These are phyloP conservation scores for Drosophila bifasciata DNA, from an alignment of 1,140 invertebrate species.

Conservation along the genomic window DNA sequence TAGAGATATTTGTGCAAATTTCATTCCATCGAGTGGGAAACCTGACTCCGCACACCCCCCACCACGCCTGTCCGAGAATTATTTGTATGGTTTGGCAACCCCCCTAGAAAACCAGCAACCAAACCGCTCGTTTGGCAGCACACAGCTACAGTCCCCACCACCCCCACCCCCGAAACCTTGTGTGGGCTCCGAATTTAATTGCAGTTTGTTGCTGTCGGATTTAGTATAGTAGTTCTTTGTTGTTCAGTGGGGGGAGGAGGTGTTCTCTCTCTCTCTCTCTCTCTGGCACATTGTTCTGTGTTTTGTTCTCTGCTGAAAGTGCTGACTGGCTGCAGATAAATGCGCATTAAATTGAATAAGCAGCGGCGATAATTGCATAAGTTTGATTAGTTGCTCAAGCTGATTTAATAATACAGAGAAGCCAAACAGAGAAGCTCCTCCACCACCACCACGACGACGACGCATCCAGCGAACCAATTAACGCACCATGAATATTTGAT, in stretches of 20 bases:
- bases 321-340: slow-evolving; percentile 24
- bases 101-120: too few relatives aligned
- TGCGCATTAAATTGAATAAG: slow-evolving; percentile 56
- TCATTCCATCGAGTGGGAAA: slow-evolving; percentile 20
- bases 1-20: slow-evolving; percentile 46
- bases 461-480: slow-evolving; percentile 27
- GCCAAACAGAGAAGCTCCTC: slow-evolving; percentile 23
- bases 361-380: slow-evolving; percentile 72
- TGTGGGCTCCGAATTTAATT: slow-evolving; percentile 21
- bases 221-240: background rate
- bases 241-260: too few relatives aligned
- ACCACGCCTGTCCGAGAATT: too few relatives aligned
- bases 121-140: too few relatives aligned
- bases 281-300: too few relatives aligned
- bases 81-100: too few relatives aligned
- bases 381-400: slow-evolving; percentile 69
- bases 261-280: too few relatives aligned
- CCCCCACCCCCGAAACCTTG: background rate
- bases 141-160: too few relatives aligned
- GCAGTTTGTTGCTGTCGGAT: slow-evolving; percentile 1
- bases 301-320: too few relatives aligned
- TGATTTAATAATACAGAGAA: slow-evolving; percentile 57
- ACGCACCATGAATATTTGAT: slow-evolving; percentile 37
- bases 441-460: slow-evolving; percentile 1
- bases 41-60: background rate